Evolutionary conservation across 37 sponge, comb jelly and placozoan genomes (phyloP), one percentile per base, ranked within the genome.

Genomic region (Axinella damicornis): DNA sequence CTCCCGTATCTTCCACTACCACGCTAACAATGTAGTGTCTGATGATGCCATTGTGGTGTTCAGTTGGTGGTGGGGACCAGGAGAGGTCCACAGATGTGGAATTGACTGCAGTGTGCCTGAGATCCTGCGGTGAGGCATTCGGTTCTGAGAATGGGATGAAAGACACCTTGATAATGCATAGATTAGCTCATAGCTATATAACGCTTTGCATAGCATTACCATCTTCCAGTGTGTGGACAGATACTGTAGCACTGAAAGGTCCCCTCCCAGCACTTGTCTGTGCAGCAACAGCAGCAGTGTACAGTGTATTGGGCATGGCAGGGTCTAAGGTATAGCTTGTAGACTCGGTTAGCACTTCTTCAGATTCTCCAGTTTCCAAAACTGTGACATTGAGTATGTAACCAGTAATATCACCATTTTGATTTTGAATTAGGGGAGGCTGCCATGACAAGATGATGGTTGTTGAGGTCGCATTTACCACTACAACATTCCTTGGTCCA

Each of bases 11-110:
- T n/a, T 37, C 25, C 32, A 73, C 67, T 28, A 65, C 19, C 27
- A 67, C 34, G 6, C 36, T 54, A 28, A 82, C 56, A 30, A 82
- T 20, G 39, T 82, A 82, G 38, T 35, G 60, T 11, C 54, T 25
- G 72, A 82, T 58, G 36, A 71, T 21, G n/a, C 82, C 82, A 82
- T 82, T 82, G 28, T 57, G 57, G 32, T 68, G n/a, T 20, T 69
- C 71, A 69, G 52, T n/a, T 22, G 58, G 39, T 82, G 82, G 82
- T 14, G 71, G 57, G 34, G 24, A 24, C 82, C 82, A 82, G 13
- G 35, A 38, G 57, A 82, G 72, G 21, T 31, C 25, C 5, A 82
- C 21, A 33, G 71, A 57, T 15, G 34, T 71, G 22, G 82, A 76
- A 61, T 2, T 61, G 5, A 61, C 25, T 61, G 62, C 25, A 4